Percentiles rank a stretch among this genome's conserved stretches.
phyloP scores from a whole-genome alignment of 2,888 invertebrate species.

The Biston betularia region DNA sequence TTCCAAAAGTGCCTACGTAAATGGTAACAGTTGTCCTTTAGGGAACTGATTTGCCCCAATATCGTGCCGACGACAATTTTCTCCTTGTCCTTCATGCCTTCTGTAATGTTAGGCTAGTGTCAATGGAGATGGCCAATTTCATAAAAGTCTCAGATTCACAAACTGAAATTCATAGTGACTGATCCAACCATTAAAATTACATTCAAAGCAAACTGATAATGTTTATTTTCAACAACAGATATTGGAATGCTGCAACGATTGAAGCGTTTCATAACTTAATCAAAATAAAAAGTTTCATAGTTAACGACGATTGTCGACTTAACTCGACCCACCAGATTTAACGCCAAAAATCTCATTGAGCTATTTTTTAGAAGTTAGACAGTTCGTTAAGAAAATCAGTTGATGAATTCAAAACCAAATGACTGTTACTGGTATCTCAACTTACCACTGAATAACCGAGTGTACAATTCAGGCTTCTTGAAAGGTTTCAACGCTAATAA shows the following conservation, averaged over 20 bases:
- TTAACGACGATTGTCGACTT: background rate
- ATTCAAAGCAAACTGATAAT: background rate
- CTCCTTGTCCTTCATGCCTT: slow-evolving; percentile 95
- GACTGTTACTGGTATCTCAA: slow-evolving; percentile 41
- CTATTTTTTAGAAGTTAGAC: background rate
- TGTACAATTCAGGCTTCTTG: slow-evolving; percentile 96
- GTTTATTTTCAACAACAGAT: background rate
- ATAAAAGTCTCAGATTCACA: slow-evolving; percentile 38
- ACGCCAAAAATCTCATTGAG: background rate
- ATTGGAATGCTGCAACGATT: too few relatives aligned
- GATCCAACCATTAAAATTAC: background rate
- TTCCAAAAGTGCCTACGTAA: slow-evolving; percentile 95
- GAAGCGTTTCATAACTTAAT: too few relatives aligned
- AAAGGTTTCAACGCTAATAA: slow-evolving; percentile 96
- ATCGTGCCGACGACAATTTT: slow-evolving; percentile 91
- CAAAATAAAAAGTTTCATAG: too few relatives aligned
- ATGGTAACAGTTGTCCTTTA: slow-evolving; percentile 96
- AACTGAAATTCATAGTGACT: background rate
- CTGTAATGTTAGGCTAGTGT: slow-evolving; percentile 82
- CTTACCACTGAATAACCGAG: slow-evolving; percentile 93
- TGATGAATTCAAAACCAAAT: slow-evolving; percentile 11
- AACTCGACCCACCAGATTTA: background rate
- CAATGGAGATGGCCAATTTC: slow-evolving; percentile 44
- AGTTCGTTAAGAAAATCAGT: background rate
- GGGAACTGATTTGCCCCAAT: slow-evolving; percentile 92